A percentile compares a stretch with the other conserved stretches of the same genome.
These are phyloP conservation scores for Nannoperca obscura DNA, from an alignment of 2,797 vertebrate genomes.

Conservation along the genomic window DNA sequence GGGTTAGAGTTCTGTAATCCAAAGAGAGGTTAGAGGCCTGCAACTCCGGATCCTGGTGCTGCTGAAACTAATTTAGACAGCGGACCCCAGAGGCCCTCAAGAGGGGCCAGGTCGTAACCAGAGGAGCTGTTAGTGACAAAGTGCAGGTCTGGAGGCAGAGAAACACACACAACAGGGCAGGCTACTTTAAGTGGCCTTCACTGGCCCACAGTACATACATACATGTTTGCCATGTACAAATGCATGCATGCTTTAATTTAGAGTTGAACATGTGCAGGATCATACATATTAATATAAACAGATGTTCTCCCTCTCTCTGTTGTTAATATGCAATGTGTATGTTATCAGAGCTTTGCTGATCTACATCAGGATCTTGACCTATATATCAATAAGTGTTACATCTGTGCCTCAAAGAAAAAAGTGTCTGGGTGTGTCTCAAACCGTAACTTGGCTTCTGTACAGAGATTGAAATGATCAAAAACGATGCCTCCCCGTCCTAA, in stretches of 20 bases:
- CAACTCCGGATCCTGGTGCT: conserved; percentile 66
- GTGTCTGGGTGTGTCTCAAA: conserved; percentile 8
- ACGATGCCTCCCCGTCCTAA: conserved; percentile 50
- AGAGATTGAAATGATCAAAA: conserved; percentile 43
- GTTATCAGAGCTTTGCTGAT: conserved; percentile 6
- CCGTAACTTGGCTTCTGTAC: neutral
- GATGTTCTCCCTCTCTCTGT: conserved; percentile 7
- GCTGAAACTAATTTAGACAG: conserved; percentile 81
- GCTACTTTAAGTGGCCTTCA: neutral
- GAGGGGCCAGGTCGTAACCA: conserved; percentile 72
- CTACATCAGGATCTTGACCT: neutral
- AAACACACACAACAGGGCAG: conserved; percentile 26
- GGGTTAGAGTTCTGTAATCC: conserved; percentile 79
- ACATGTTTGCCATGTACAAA: conserved; percentile 24
- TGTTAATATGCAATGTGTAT: neutral
- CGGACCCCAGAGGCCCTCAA: conserved; percentile 55
- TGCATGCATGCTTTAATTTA: conserved; percentile 18
- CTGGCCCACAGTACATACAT: neutral
- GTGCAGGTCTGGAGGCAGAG: conserved; percentile 64
- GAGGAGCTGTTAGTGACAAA: conserved; percentile 81
- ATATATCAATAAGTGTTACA: neutral
- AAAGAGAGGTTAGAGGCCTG: conserved; percentile 70
- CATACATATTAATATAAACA: conserved; percentile 15
- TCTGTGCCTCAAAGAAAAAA: conserved; percentile 16
- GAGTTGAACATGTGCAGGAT: conserved; percentile 5